Evolutionary conservation across 2,797 vertebrate genomes (phyloP).

Genomic region (Brachyrhaphis roseni): DNA sequence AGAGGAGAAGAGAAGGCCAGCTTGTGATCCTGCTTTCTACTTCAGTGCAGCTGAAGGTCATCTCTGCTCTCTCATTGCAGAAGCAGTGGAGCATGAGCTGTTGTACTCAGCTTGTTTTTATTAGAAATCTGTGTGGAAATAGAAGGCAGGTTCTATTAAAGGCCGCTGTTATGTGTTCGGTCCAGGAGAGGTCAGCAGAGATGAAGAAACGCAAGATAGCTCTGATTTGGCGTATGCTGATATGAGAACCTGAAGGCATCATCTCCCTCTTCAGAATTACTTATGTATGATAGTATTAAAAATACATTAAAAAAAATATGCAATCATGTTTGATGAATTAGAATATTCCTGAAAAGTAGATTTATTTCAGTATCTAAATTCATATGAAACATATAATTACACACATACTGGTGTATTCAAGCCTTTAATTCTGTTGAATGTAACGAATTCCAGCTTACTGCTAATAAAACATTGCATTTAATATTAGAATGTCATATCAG

Average conservation of each 20-base stretch:
- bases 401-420: not conserved
- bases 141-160: not conserved
- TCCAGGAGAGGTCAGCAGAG: slow-evolving; percentile 17
- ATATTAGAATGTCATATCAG: not conserved
- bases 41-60: slow-evolving; percentile 7
- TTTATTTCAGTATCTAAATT: not conserved
- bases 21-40: not conserved
- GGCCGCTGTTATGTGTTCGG: not conserved
- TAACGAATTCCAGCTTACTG: not conserved
- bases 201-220: not conserved
- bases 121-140: not conserved
- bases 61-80: not conserved
- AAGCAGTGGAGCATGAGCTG: not conserved
- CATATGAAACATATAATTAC: not conserved
- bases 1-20: not conserved
- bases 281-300: not conserved
- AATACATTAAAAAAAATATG: not conserved
- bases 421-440: not conserved
- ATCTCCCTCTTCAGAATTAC: not conserved
- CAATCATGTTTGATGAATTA: not conserved
- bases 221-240: not conserved
- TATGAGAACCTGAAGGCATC: not conserved
- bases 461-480: not conserved
- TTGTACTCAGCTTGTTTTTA: not conserved
- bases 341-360: not conserved